phyloP scores from a whole-genome alignment of 1,140 invertebrate species.

The Melanaphis sacchari region DNA sequence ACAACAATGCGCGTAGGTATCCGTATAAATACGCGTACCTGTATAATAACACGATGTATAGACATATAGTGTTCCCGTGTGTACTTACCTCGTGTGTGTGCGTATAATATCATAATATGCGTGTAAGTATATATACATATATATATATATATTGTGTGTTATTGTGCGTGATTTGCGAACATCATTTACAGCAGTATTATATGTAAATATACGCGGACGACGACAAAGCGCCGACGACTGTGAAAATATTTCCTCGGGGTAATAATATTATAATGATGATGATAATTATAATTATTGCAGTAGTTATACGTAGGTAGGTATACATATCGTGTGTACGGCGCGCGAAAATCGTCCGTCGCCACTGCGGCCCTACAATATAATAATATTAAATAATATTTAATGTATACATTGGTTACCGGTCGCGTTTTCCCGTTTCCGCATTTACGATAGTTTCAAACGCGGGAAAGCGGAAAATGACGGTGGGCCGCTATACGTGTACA shows the following conservation, averaged over 20 bases:
- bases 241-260: not conserved
- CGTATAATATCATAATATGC: too few relatives aligned
- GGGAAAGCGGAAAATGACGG: not conserved
- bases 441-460: not conserved
- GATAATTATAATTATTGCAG: not conserved
- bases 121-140: not conserved
- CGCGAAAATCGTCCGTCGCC: not conserved
- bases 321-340: not conserved
- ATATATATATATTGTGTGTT: not conserved
- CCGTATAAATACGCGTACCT: not conserved
- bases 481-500: not conserved
- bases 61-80: not conserved
- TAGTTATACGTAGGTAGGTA: too few relatives aligned
- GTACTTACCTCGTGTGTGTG: not conserved
- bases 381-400: not conserved
- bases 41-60: not conserved
- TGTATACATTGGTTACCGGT: not conserved
- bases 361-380: not conserved
- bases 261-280: not conserved
- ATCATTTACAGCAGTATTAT: constrained; percentile 5
- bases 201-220: not conserved
- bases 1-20: not conserved
- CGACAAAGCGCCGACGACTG: not conserved
- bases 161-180: not conserved
- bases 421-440: not conserved